Evolutionary conservation across 2,797 vertebrate species (phyloP).

Genomic region (Mormyrus proboscirostris): DNA sequence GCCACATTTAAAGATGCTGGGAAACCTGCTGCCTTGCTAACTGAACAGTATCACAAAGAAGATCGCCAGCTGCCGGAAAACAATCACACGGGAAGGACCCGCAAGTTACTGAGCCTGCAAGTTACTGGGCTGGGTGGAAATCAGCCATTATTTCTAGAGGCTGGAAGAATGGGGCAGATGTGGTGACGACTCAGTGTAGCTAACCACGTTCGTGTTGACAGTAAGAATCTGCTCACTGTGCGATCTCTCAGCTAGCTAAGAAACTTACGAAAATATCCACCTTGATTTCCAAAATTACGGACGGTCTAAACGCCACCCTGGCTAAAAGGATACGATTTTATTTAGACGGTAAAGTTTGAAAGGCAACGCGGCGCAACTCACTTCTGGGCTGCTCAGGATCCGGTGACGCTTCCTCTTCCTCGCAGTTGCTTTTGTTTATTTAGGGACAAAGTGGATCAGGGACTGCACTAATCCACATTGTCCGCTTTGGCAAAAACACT

Average conservation of each 20-base stretch:
- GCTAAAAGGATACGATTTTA: background rate
- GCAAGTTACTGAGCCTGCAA: background rate
- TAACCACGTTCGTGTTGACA: background rate
- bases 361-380: background rate
- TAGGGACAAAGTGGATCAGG: slow-evolving; percentile 14
- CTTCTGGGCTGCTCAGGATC: background rate
- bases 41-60: background rate
- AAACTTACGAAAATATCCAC: background rate
- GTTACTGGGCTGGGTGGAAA: background rate
- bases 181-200: background rate
- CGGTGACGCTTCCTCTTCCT: slow-evolving; percentile 27
- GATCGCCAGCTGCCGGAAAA: background rate
- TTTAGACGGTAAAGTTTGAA: background rate
- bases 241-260: background rate
- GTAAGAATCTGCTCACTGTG: background rate
- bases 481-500: background rate
- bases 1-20: background rate
- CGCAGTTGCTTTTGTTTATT: slow-evolving; percentile 32
- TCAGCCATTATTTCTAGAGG: background rate
- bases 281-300: background rate
- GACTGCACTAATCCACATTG: background rate
- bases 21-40: background rate
- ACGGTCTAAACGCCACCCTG: background rate
- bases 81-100: background rate
- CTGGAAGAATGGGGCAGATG: background rate